These are phyloP conservation scores for Antitype chi DNA, from an alignment of 2,888 invertebrate genomes.

Conservation along the genomic window DNA sequence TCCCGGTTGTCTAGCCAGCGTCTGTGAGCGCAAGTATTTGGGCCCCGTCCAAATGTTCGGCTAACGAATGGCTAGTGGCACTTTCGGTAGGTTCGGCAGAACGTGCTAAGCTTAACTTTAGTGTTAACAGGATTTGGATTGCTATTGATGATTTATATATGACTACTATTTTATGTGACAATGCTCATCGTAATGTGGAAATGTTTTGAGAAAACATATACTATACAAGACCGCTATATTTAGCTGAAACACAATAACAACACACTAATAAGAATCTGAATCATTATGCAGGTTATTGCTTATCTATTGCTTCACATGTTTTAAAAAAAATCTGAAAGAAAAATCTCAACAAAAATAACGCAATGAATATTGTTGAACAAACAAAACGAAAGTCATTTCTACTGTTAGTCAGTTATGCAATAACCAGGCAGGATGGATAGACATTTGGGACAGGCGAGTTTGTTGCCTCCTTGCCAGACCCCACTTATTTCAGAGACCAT, in stretches of 20 bases:
- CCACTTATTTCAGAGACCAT: background rate
- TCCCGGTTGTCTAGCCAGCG: conserved; percentile 50
- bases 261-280: background rate
- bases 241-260: background rate
- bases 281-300: background rate
- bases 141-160: background rate
- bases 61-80: conserved; percentile 34
- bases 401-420: background rate
- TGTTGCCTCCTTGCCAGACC: background rate
- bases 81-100: conserved; percentile 8
- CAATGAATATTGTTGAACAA: background rate
- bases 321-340: too few species aligned
- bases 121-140: background rate
- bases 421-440: background rate
- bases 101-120: conserved; percentile 8
- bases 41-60: conserved; percentile 42
- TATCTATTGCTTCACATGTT: background rate
- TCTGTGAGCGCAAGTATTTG: conserved; percentile 49
- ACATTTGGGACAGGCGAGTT: background rate
- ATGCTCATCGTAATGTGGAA: background rate
- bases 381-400: background rate
- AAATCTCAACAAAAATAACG: background rate
- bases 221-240: background rate
- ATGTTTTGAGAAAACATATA: too few species aligned
- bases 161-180: background rate